Evolutionary conservation across 2,888 invertebrate genomes (phyloP), one percentile per base, ranked within the genome.

Genomic region (Himalopsyche japonica): DNA sequence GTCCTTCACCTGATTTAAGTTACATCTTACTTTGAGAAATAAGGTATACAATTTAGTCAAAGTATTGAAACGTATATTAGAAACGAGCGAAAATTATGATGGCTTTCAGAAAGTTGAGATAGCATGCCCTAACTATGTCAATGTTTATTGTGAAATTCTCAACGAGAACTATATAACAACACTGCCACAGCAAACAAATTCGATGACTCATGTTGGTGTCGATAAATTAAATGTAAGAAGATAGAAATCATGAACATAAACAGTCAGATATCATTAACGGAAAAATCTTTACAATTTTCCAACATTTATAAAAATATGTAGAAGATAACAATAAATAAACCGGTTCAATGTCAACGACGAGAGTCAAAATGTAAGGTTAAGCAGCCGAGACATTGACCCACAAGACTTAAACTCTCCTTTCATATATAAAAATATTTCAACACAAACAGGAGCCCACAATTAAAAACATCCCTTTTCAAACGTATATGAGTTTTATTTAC

Each of bases 301-400:
- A 57, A 20, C 57, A 57, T 1, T 20, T 1, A 7, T 20, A 20
- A 10, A 57, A 57, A 57, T 57, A 57, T 57, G 7, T 24, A n/a
- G 57, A n/a, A 57, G 57, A 57, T 20, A 57, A 57, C 20, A 57
- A 57, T 57, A 84, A 84, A 84, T 77, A 77, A 77, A 79, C 81
- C 81, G 78, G 84, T 81, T 77, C 84, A 81, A 78, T 64, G 84
- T 81, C 81, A 78, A 24, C 37, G 81, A 84, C n/a, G 76, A 80
- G 76, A 27, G 49, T 12, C 77, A 78, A 84, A 84, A 84, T 84
- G 57, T 84, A 81, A 81, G 84, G 84, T 84, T 84, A 84, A 57
- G 57, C 57, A 57, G 57, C 57, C 57, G 57, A 57, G 76, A 81
- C 30, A 77, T 47, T 20, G 78, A 81, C 47, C 47, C 49, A 81